phyloP scores from a whole-genome alignment of 2,888 invertebrate species.

The Drosophila recens region DNA sequence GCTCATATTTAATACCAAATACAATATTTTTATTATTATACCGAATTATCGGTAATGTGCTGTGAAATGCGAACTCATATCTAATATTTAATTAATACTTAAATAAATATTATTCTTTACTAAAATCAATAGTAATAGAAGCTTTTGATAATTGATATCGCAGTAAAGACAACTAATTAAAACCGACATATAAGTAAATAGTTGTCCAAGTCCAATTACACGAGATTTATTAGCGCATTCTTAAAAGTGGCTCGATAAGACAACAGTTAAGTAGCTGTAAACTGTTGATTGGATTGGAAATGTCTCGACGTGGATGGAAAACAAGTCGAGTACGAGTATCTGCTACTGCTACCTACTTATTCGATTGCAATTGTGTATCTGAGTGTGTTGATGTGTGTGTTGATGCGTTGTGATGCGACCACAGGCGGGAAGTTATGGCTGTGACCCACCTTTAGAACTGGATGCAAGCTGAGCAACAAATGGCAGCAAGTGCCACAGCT shows the following conservation, averaged over 20 bases:
- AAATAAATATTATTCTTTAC: background rate
- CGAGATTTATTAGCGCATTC: slow-evolving; percentile 68
- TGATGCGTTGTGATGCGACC: slow-evolving; percentile 45
- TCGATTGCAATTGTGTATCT: slow-evolving; percentile 10
- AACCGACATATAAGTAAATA: slow-evolving; percentile 21
- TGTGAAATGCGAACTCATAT: background rate
- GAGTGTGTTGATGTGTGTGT: slow-evolving; percentile 33
- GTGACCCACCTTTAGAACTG: slow-evolving; percentile 83
- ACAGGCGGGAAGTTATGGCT: slow-evolving; percentile 74
- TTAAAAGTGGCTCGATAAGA: slow-evolving; percentile 55
- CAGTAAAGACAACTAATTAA: slow-evolving; percentile 32
- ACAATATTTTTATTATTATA: too few species aligned
- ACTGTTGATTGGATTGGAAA: slow-evolving; percentile 60
- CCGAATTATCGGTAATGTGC: too few species aligned
- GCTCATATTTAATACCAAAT: too few species aligned
- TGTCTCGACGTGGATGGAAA: slow-evolving; percentile 46
- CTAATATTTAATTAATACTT: background rate
- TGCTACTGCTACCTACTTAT: slow-evolving; percentile 29
- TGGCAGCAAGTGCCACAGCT: slow-evolving; percentile 30
- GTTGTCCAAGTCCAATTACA: slow-evolving; percentile 26
- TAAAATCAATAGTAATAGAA: background rate
- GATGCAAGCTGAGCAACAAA: slow-evolving; percentile 54
- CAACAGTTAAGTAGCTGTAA: slow-evolving; percentile 77
- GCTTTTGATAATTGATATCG: background rate
- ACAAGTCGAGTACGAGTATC: slow-evolving; percentile 35